These are phyloP conservation scores for Aphrocallistes beatrix DNA, from an alignment of 37 sponge, comb jelly and placozoan genomes.

Conservation along the genomic window DNA sequence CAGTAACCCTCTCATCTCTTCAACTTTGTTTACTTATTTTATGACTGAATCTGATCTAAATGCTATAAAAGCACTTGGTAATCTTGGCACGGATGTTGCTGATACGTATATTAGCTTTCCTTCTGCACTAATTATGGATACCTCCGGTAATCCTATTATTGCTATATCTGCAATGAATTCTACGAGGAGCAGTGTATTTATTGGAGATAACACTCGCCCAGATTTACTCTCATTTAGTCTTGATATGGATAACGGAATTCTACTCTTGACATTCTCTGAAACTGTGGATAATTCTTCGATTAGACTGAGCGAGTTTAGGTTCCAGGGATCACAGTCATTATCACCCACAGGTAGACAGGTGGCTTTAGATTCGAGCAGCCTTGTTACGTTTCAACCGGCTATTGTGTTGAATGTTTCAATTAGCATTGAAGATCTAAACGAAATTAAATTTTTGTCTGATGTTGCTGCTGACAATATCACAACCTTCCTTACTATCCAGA, in stretches of 20 bases:
- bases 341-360: not conserved
- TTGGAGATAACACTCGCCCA: slow-evolving; percentile 52
- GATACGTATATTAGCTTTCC: slow-evolving; percentile 47
- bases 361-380: not conserved
- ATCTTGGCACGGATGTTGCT: slow-evolving; percentile 28
- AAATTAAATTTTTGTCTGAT: slow-evolving; percentile 29
- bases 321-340: slow-evolving; percentile 38
- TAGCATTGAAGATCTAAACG: slow-evolving; percentile 33
- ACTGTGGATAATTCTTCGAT: slow-evolving; percentile 55
- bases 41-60: slow-evolving; percentile 35
- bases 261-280: slow-evolving; percentile 63
- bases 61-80: slow-evolving; percentile 43
- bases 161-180: slow-evolving; percentile 21
- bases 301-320: slow-evolving; percentile 18
- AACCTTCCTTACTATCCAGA: slow-evolving; percentile 42
- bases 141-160: slow-evolving; percentile 47
- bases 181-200: slow-evolving; percentile 21
- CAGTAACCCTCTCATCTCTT: not conserved
- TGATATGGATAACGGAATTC: slow-evolving; percentile 44
- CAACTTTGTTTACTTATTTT: not conserved
- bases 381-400: not conserved
- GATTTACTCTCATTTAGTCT: slow-evolving; percentile 33
- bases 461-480: slow-evolving; percentile 38
- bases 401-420: not conserved
- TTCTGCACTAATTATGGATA: slow-evolving; percentile 33